Percentiles rank a stretch among this genome's conserved stretches.
Conservation (phyloP, 2,888 invertebrate genomes). For the Lepidochitona cinerea region DNA sequence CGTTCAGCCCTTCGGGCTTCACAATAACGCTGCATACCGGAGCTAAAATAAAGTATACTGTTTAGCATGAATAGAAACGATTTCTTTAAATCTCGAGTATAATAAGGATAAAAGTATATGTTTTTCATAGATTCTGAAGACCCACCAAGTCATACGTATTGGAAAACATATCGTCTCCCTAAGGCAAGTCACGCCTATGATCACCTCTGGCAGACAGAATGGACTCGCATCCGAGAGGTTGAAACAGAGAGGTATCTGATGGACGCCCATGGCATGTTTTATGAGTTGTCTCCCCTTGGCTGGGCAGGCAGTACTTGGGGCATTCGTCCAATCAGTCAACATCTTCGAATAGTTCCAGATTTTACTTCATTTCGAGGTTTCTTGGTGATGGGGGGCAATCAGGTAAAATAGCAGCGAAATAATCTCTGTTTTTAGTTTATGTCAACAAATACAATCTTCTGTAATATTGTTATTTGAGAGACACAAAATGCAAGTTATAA, state of each 20-base stretch:
- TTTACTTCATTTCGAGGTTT: slow-evolving; percentile 35
- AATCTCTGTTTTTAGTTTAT: no score
- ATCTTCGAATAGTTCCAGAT: slow-evolving; percentile 36
- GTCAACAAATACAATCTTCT: no score
- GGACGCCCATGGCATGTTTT: slow-evolving; percentile 39
- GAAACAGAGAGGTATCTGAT: slow-evolving; percentile 38
- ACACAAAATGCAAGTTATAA: no score
- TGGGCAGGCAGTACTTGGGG: slow-evolving; percentile 39
- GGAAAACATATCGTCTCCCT: slow-evolving; percentile 39
- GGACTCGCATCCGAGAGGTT: slow-evolving; percentile 35
- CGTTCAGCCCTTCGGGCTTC: no score
- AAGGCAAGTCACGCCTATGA: slow-evolving; percentile 39
- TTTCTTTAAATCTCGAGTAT: no score
- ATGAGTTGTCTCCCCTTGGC: slow-evolving; percentile 38
- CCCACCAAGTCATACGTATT: slow-evolving; percentile 11
- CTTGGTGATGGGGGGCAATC: slow-evolving; percentile 36
- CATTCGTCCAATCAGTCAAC: slow-evolving; percentile 31
- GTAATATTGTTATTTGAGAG: no score
- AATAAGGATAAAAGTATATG: no score
- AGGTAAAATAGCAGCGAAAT: no score
- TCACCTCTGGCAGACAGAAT: slow-evolving; percentile 38
- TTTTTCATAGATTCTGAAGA: background rate
- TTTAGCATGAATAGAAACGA: no score
- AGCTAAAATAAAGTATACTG: no score
- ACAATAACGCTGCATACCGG: no score